Evolutionary conservation across 2,888 invertebrate species (phyloP), one percentile per base, ranked within the genome.

Genomic region (Napeogenes sylphis): DNA sequence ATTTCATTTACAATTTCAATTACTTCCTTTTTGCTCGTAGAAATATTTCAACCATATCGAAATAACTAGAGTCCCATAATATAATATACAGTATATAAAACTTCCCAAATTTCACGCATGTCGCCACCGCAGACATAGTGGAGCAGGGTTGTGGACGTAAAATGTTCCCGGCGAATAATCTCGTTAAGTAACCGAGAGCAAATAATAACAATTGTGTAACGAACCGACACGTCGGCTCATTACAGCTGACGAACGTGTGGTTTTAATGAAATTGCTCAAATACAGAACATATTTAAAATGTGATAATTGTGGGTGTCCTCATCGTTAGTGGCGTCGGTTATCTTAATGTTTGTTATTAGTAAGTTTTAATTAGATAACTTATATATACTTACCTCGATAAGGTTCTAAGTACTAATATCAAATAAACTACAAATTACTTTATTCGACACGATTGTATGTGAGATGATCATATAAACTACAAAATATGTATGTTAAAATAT

Each of bases 141-240:
- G 60, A 57, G 56, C 54, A 30, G 59, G 54, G 53, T 55, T 59
- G 56, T 46, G 60, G 57, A 51, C 51, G 51, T 51, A 51, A 51
- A 51, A 51, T 51, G 56, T 54, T 46, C 65, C 45, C 62, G 30
- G 53, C 59, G 55, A 54, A 57, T 60, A 63, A 63, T 63, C 63
- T 60, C 57, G 60, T 63, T 63, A 63, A 63, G 63, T 63, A 63
- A 60, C 63, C 60, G 60, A 63, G 60, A 60, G 60, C 65, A 65
- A 65, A 65, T 65, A 65, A 65, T 65, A 65, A 65, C 65, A 65
- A 59, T 67, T 62, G 67, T 60, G 65, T 67, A 67, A 67, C 67
- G 67, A 65, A 65, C 65, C 65, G 67, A 47, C 62, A 59, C 55
- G 63, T 47, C 58, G 67, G 57, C 57, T 60, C 59, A 32, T 63